Conservation (phyloP, 2,113 vertebrate species). For the Falco punctatus region DNA sequence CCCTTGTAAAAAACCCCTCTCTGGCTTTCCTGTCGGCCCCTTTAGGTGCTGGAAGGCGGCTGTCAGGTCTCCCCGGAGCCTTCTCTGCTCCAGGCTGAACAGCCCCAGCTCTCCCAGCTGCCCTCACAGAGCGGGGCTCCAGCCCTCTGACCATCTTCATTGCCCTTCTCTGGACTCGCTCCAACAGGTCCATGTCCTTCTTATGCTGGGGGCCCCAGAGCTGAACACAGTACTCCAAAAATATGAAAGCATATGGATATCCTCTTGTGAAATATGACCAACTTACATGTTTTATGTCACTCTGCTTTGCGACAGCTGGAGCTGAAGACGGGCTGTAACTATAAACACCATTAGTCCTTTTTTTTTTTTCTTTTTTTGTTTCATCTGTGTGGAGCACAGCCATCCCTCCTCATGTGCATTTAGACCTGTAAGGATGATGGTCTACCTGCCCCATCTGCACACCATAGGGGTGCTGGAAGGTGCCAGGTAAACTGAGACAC, state of each 20-base stretch:
- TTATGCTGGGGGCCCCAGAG: no score
- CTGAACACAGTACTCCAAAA: no score
- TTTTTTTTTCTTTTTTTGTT: background rate
- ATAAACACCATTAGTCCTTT: slow-evolving; percentile 39
- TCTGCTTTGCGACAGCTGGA: slow-evolving; percentile 58
- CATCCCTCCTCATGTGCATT: background rate
- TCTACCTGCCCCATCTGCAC: background rate
- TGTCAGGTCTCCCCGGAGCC: no score
- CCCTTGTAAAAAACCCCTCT: no score
- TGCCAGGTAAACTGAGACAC: background rate
- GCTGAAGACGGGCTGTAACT: slow-evolving; percentile 8
- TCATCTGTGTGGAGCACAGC: background rate
- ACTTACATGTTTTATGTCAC: slow-evolving; percentile 48
- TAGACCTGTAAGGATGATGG: accelerated
- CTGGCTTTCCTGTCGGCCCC: no score
- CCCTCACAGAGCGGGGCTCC: no score
- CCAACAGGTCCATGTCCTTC: no score
- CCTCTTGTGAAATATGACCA: slow-evolving; percentile 32
- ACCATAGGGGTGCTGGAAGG: accelerated
- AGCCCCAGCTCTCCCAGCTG: no score
- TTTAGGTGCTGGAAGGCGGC: no score
- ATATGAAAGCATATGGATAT: slow-evolving; percentile 32
- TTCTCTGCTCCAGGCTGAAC: no score
- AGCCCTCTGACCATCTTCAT: no score
- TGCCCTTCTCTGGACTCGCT: no score